Evolutionary conservation across 2,888 invertebrate species (phyloP).

Genomic region (Nasonovia ribisnigri): DNA sequence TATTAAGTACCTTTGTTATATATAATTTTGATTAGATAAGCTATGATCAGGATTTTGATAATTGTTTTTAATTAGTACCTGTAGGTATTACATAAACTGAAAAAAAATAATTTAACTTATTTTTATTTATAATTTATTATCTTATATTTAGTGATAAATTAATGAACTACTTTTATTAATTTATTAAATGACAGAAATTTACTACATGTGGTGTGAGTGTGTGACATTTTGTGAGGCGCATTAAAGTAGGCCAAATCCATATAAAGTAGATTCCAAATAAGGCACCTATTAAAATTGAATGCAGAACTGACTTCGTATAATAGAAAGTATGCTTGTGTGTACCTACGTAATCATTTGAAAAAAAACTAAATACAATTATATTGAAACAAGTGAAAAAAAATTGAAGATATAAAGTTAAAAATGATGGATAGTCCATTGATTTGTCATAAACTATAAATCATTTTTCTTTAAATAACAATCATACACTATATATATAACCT

Average conservation of each 20-base stretch:
- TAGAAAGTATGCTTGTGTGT: constrained; percentile 56
- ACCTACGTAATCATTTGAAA: constrained; percentile 41
- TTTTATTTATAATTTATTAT: not conserved
- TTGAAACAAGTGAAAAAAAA: not conserved
- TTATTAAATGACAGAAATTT: constrained; percentile 20
- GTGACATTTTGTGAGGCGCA: constrained; percentile 40
- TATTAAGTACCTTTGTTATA: not conserved
- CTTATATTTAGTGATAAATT: not conserved
- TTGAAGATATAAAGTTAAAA: not conserved
- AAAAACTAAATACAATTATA: constrained; percentile 43
- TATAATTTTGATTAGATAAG: not conserved
- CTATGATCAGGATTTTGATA: not conserved
- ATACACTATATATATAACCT: not conserved
- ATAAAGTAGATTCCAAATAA: constrained; percentile 63
- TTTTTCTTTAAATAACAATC: constrained; percentile 8
- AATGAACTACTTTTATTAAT: not conserved
- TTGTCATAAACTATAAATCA: not conserved
- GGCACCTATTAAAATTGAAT: constrained; percentile 64
- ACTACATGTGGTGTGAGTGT: constrained; percentile 27
- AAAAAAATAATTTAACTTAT: not conserved
- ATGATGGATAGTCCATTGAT: not conserved
- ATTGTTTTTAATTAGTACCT: not conserved
- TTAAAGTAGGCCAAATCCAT: constrained; percentile 64
- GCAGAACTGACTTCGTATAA: constrained; percentile 45
- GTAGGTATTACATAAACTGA: too few relatives aligned